Conservation (phyloP, 2,797 vertebrate species). For the Crax fasciolata region DNA sequence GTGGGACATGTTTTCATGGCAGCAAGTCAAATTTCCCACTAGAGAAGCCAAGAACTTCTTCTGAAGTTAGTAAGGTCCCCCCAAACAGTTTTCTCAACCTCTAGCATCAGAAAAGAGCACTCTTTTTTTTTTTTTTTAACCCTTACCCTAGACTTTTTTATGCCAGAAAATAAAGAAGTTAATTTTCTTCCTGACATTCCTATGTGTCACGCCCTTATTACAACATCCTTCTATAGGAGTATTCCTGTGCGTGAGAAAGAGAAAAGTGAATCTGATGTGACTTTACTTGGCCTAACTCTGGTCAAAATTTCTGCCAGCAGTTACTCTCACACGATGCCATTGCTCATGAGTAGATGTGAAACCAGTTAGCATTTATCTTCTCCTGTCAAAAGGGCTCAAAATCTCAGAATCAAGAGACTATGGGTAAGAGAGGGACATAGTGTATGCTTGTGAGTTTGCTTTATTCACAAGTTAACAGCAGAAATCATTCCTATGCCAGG, state of each 20-base stretch:
- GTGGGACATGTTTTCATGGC: neutral
- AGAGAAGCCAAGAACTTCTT: neutral
- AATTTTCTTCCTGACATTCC: constrained; percentile 38
- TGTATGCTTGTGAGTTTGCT: neutral
- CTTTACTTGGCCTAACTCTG: constrained; percentile 5
- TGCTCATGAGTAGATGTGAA: constrained; percentile 8
- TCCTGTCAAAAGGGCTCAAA: constrained; percentile 46
- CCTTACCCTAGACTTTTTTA: neutral
- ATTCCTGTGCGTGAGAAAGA: constrained; percentile 50
- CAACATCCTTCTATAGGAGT: constrained; percentile 23
- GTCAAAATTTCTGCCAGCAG: constrained; percentile 46
- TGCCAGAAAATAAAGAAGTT: neutral
- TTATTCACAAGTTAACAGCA: constrained; percentile 20
- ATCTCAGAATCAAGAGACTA: neutral
- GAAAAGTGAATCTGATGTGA: constrained; percentile 42
- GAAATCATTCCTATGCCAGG: neutral
- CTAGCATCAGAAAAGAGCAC: neutral
- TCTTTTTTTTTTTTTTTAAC: neutral
- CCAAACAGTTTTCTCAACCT: neutral
- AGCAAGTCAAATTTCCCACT: neutral
- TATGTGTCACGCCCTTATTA: constrained; percentile 61
- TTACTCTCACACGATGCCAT: neutral
- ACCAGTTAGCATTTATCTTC: constrained; percentile 13
- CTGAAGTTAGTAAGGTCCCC: neutral
- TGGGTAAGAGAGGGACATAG: neutral